A percentile compares a stretch with the other conserved stretches of the same genome.
Conservation (phyloP, 2,888 invertebrate species). For the Tiliacea aurago region DNA sequence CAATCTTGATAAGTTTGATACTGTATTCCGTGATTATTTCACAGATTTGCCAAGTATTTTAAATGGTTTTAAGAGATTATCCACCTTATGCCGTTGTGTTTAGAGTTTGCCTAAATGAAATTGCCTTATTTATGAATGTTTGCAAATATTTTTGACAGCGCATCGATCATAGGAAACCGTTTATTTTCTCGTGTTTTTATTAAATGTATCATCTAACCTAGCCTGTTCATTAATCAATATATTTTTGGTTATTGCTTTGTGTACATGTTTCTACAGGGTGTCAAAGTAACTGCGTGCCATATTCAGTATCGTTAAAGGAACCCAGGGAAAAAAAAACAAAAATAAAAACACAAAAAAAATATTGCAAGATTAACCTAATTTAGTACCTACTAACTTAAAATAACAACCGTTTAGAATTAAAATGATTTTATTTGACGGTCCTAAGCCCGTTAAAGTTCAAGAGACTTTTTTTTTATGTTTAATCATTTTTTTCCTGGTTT, state of each 20-base stretch:
- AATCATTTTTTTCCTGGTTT: no score
- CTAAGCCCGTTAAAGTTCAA: no score
- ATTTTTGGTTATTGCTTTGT: constrained; percentile 12
- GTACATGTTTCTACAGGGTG: background rate
- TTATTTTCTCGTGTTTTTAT: constrained; percentile 50
- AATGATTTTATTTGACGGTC: no score
- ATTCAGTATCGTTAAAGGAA: no score
- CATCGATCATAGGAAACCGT: constrained; percentile 53
- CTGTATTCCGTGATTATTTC: constrained; percentile 32
- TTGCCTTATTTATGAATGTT: constrained; percentile 13
- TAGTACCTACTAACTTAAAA: no score
- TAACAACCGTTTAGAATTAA: no score
- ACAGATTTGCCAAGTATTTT: constrained; percentile 15
- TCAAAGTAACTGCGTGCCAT: no score
- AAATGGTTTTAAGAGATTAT: constrained; percentile 14
- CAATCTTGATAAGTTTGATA: constrained; percentile 39
- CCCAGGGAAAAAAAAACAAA: no score
- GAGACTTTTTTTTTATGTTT: no score
- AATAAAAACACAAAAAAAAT: no score
- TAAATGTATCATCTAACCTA: constrained; percentile 33
- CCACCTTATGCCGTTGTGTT: constrained; percentile 3
- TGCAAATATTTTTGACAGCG: constrained; percentile 45
- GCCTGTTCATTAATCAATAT: constrained; percentile 28
- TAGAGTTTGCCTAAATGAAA: background rate
- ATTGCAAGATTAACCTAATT: no score